phyloP scores from a whole-genome alignment of 2,888 invertebrate species.

The Neria commutata region DNA sequence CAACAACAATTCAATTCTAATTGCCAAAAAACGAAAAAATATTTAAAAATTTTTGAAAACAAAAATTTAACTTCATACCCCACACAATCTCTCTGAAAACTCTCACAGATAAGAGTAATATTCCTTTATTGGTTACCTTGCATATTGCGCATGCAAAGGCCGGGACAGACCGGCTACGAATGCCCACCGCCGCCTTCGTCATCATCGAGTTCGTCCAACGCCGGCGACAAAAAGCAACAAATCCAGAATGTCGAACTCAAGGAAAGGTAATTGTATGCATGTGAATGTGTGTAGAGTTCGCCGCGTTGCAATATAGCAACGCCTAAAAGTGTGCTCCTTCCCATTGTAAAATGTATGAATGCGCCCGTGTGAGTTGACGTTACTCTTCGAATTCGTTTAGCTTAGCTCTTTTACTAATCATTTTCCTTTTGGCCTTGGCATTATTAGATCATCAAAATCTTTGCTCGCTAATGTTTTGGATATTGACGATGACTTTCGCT shows the following conservation, averaged over 20 bases:
- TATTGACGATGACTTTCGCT: slow-evolving; percentile 94
- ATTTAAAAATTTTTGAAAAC: slow-evolving; percentile 20
- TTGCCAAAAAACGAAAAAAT: slow-evolving; percentile 16
- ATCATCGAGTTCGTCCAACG: slow-evolving; percentile 67
- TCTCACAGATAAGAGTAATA: slow-evolving; percentile 79
- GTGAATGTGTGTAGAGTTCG: neutral
- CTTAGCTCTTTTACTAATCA: neutral
- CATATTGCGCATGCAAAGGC: slow-evolving; percentile 90
- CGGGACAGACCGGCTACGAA: slow-evolving; percentile 67
- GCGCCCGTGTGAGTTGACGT: neutral
- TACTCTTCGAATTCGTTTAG: neutral
- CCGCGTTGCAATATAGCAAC: neutral
- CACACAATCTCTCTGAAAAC: slow-evolving; percentile 51
- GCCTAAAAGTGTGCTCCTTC: neutral
- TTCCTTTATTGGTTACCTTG: slow-evolving; percentile 98
- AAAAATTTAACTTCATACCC: slow-evolving; percentile 45
- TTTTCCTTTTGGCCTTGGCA: neutral
- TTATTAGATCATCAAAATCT: slow-evolving; percentile 83
- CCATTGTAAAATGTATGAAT: neutral
- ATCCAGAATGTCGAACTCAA: slow-evolving; percentile 86
- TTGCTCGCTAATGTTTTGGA: slow-evolving; percentile 95
- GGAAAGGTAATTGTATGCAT: slow-evolving; percentile 66
- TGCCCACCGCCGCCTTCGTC: slow-evolving; percentile 64
- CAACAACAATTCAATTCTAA: slow-evolving; percentile 21
- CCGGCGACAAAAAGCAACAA: slow-evolving; percentile 64